Evolutionary conservation across 2,797 vertebrate genomes (phyloP).

Genomic region (Pseudochirops corinnae): DNA sequence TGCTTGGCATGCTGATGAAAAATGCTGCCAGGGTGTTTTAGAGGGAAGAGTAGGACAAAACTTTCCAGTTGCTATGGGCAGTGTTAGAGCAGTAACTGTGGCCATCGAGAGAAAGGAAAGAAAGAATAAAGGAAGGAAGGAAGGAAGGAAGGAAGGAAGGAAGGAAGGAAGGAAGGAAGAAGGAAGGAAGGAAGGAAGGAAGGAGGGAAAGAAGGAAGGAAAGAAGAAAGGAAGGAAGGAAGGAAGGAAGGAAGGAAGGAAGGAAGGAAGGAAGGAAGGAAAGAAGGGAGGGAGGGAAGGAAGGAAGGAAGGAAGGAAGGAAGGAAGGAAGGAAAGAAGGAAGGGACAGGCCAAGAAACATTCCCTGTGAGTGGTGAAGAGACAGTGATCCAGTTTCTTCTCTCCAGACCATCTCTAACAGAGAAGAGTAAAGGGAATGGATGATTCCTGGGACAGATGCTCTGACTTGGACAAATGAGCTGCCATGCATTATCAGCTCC

Average conservation of each 20-base stretch:
- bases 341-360: not conserved
- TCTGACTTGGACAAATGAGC: slow-evolving; percentile 60
- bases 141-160: too few species aligned
- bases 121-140: not conserved
- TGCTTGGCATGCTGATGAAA: slow-evolving; percentile 39
- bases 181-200: not conserved
- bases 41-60: slow-evolving; percentile 4
- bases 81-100: not conserved
- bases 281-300: too few species aligned
- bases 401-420: slow-evolving; percentile 2
- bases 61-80: not conserved
- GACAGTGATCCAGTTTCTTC: slow-evolving; percentile 3
- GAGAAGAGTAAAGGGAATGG: slow-evolving; percentile 16
- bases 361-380: not conserved
- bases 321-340: not conserved
- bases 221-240: rapidly evolving
- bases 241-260: rapidly evolving
- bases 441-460: not conserved
- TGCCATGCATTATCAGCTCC: slow-evolving; percentile 13
- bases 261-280: not conserved
- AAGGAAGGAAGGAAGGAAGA: too few species aligned
- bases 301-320: too few species aligned
- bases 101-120: not conserved
- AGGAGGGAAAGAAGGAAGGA: not conserved
- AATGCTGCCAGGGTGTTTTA: slow-evolving; percentile 1